Percentiles rank a stretch among this genome's conserved stretches.
These are phyloP conservation scores for Leptinotarsa rubiginosa DNA, from an alignment of 2,888 invertebrate species.

Conservation along the genomic window DNA sequence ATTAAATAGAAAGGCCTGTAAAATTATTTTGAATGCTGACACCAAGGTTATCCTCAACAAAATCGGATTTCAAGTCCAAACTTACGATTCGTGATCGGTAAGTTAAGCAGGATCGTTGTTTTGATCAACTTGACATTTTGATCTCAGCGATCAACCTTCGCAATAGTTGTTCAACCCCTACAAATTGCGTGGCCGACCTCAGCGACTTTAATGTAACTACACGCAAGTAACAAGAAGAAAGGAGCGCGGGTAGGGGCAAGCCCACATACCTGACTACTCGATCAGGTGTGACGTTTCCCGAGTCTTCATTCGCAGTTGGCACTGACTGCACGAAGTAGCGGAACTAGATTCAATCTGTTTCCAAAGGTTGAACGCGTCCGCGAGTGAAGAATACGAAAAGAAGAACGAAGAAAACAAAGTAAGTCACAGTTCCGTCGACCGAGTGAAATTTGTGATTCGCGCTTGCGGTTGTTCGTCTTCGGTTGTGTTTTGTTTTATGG, in stretches of 20 bases:
- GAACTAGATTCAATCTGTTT: slow-evolving; percentile 19
- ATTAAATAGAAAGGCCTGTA: too few relatives aligned
- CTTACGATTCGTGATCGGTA: too few relatives aligned
- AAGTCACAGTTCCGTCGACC: slow-evolving; percentile 20
- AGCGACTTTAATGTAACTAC: not conserved
- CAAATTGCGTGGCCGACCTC: slow-evolving; percentile 2
- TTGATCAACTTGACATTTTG: not conserved
- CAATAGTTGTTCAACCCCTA: slow-evolving; percentile 1
- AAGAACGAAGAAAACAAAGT: slow-evolving; percentile 26
- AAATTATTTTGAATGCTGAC: too few relatives aligned
- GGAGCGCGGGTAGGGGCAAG: slow-evolving; percentile 17
- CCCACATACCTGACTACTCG: slow-evolving; percentile 30
- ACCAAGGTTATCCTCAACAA: too few relatives aligned
- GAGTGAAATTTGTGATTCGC: slow-evolving; percentile 26
- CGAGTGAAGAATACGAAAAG: slow-evolving; percentile 27
- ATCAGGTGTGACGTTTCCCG: slow-evolving; percentile 38
- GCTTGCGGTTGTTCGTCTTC: slow-evolving; percentile 19
- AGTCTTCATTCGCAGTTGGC: slow-evolving; percentile 30
- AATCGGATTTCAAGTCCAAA: too few relatives aligned
- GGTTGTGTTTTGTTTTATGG: slow-evolving; percentile 29
- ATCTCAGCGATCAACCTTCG: not conserved
- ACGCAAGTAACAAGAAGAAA: slow-evolving; percentile 23
- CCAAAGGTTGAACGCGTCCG: slow-evolving; percentile 20
- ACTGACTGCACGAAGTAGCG: slow-evolving; percentile 20
- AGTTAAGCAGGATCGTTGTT: not conserved